Base-by-base conservation (phyloP, 2,888 invertebrate species). In the Acleris sparsana region DNA sequence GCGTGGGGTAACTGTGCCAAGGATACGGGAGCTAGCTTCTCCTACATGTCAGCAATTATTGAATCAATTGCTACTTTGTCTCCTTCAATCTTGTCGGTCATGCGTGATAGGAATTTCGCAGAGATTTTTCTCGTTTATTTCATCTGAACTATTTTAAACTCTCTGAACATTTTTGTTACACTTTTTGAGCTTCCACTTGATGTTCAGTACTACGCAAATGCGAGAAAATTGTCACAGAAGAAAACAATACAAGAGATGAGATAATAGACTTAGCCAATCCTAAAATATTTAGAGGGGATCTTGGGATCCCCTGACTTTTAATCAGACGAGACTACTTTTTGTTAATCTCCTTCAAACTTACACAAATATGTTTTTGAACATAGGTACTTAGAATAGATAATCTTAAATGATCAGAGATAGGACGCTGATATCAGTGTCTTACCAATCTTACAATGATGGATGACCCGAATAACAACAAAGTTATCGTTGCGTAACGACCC, bases 1-100 rank as follows among this genome's bases (percentile, higher is more conserved):
- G 71, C 77, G 86, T 87, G 82, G 88, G 88, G 29, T 60, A 83
- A 81, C 76, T 80, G 76, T 87, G 89, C 83, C 89, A 89, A 89
- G 89, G 89, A 85, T 87, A 70, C 70, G 77, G 75, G 82, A 83
- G 84, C 72, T 69, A 67, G 68, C 69, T 72, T 73, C 69, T 74
- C 75, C 73, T 70, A 71, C 67, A 72, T 73, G 68, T 68, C 70
- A 51, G 5, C 43, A 52, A 66, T 66, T 66, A 56, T 22, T 60
- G 20, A 49, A 25, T 56, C 17, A 48, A 48, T 55, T 56, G 46
- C 29, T 48, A 20, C 49, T 39, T 51, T 25, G 62, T 48, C 17
- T 13, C 18, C 18, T 22, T 56, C 43, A 51, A 51, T 56, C 5
- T 46, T 46, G 46, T 6, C 46, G 46, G 16, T 17, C n/a, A 46